A percentile compares a stretch with the other conserved stretches of the same genome.
phyloP scores from a whole-genome alignment of 2,113 vertebrate genomes.

The Epinephelus cyanopodus region DNA sequence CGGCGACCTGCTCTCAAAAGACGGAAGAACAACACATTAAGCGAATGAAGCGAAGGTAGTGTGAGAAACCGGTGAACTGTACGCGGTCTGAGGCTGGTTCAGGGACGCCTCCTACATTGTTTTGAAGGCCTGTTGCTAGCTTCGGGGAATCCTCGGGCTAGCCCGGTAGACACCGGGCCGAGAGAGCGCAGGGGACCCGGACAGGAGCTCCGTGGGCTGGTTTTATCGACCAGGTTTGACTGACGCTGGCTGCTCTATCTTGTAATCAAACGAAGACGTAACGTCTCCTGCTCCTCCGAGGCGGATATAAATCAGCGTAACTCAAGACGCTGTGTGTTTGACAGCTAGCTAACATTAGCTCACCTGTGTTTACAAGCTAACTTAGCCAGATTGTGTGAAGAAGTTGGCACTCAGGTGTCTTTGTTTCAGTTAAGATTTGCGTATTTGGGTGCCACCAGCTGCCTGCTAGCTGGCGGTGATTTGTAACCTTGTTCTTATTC shows the following conservation, averaged over 20 bases:
- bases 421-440: constrained; percentile 4
- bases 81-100: neutral
- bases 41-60: neutral
- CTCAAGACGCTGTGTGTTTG: constrained; percentile 10
- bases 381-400: neutral
- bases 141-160: constrained; percentile 71
- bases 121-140: constrained; percentile 79
- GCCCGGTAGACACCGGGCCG: constrained; percentile 57
- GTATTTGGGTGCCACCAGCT: neutral
- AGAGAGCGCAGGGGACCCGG: constrained; percentile 13
- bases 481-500: neutral
- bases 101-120: constrained; percentile 49
- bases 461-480: neutral
- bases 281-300: neutral
- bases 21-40: constrained; percentile 3
- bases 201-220: constrained; percentile 19
- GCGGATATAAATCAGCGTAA: neutral
- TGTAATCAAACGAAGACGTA: neutral
- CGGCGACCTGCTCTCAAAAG: neutral
- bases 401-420: constrained; percentile 22
- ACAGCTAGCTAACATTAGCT: constrained; percentile 64
- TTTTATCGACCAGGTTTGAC: constrained; percentile 3
- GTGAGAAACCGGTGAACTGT: neutral
- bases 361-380: constrained; percentile 67
- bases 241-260: neutral